Conservation (phyloP, 2,113 vertebrate genomes). For the Emydocephalus ijimae region DNA sequence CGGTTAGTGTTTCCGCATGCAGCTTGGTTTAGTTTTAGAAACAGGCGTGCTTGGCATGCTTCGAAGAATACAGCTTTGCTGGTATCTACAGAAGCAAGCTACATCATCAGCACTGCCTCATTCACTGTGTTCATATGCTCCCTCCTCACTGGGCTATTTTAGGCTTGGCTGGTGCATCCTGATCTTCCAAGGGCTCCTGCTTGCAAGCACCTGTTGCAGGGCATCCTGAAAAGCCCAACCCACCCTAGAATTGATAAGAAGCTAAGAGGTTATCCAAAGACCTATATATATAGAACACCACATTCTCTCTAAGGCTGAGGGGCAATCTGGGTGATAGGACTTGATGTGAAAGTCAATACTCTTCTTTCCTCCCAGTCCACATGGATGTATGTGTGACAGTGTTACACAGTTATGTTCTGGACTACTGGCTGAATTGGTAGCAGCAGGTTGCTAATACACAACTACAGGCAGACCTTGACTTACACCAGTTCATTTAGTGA, state of each 20-base stretch:
- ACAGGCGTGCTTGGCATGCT: neutral
- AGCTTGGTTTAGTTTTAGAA: neutral
- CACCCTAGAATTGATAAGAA: neutral
- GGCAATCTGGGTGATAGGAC: neutral
- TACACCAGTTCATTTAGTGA: too few species aligned
- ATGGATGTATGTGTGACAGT: neutral
- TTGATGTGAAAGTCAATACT: neutral
- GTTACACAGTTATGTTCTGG: neutral
- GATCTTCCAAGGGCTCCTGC: neutral
- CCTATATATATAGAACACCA: neutral
- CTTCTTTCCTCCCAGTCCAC: neutral
- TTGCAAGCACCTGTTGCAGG: conserved; percentile 18
- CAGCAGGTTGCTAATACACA: neutral
- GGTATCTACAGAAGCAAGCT: neutral
- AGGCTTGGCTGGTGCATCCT: neutral
- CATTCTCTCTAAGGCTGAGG: too few species aligned
- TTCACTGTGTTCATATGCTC: conserved; percentile 6
- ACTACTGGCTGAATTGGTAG: neutral
- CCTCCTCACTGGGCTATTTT: conserved; percentile 1
- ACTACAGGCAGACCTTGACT: too few species aligned
- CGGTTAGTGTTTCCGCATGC: neutral
- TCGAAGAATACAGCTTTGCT: neutral
- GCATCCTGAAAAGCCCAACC: conserved; percentile 2
- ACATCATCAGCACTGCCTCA: conserved; percentile 10
- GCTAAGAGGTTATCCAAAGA: neutral